These are phyloP conservation scores for Dinocampus coccinellae DNA, from an alignment of 2,888 invertebrate genomes.

Conservation along the genomic window DNA sequence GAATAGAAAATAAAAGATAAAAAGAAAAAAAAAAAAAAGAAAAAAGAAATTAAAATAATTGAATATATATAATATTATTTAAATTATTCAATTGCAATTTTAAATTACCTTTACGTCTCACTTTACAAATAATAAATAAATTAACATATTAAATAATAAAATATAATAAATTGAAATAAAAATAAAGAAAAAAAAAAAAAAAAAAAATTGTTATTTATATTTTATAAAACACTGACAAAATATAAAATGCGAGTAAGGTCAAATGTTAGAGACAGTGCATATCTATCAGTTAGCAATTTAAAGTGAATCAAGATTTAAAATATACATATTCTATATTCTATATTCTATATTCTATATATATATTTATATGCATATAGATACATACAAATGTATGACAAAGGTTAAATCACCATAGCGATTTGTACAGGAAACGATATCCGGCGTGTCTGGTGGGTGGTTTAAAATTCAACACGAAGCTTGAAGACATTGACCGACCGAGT, in stretches of 20 bases:
- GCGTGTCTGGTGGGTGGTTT: slow-evolving; percentile 30
- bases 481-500: slow-evolving; percentile 45
- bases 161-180: too few relatives aligned
- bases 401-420: slow-evolving; percentile 34
- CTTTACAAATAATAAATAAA: too few relatives aligned
- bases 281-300: background rate
- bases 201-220: background rate
- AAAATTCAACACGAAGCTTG: slow-evolving; percentile 37
- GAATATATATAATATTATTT: too few relatives aligned
- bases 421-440: slow-evolving; percentile 36
- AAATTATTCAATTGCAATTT: too few relatives aligned
- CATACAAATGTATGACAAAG: background rate
- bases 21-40: too few relatives aligned
- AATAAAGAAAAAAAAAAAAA: background rate
- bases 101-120: too few relatives aligned
- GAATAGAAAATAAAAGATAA: too few relatives aligned
- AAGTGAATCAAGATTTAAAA: background rate
- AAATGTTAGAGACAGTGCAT: background rate
- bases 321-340: background rate
- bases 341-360: background rate
- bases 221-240: background rate
- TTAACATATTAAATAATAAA: too few relatives aligned
- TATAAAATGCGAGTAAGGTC: too few relatives aligned
- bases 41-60: too few relatives aligned
- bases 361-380: background rate